Base-by-base conservation (phyloP, 2,797 vertebrate species). In the Bradypodion ventrale region DNA sequence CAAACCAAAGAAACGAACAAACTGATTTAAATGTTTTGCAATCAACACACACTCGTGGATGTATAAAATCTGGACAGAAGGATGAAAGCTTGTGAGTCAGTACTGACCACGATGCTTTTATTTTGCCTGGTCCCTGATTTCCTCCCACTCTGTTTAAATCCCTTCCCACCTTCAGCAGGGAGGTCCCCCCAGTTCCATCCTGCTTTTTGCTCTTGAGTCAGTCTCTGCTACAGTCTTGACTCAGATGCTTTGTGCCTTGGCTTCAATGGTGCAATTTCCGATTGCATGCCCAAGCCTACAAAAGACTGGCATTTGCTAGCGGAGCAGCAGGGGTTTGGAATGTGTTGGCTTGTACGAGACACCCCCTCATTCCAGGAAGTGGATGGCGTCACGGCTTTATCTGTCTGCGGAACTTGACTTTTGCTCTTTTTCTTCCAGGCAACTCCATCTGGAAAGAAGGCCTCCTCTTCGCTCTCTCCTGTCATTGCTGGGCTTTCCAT, bases 341-440 rank as follows among this genome's bases (percentile, higher is more conserved):
- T 85, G 77, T 63, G 85, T 81, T 88, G 90, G 84, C 89, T 56
- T 56, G 52, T 19, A 15, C 21, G 83, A 89, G 85, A 88, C 85
- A 65, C 1, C 4, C 85, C 75, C 9, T n/a, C 89, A 88, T 94
- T 93, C 93, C 91, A 93, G 92, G 93, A 93, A 94, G 88, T 6
- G 32, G 85, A 89, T 93, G 93, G 93, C 85, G 44, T 92, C 89
- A 92, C 29, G 27, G 83, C 78, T 69, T 90, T 90, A 88, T 93
- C 85, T 73, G 83, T 92, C 93, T 91, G 86, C 3, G 6, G 52
- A 68, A 49, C 83, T 60, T 82, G 84, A 77, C 87, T 91, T 79
- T 90, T 91, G 74, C 86, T 82, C 82, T 32, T 81, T 89, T 2
- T 3, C 32, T 21, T 44, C 63, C 63, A 40, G 62, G 73, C 62